These are phyloP conservation scores for Calypte anna DNA, from an alignment of 2,113 vertebrate genomes.

Conservation along the genomic window DNA sequence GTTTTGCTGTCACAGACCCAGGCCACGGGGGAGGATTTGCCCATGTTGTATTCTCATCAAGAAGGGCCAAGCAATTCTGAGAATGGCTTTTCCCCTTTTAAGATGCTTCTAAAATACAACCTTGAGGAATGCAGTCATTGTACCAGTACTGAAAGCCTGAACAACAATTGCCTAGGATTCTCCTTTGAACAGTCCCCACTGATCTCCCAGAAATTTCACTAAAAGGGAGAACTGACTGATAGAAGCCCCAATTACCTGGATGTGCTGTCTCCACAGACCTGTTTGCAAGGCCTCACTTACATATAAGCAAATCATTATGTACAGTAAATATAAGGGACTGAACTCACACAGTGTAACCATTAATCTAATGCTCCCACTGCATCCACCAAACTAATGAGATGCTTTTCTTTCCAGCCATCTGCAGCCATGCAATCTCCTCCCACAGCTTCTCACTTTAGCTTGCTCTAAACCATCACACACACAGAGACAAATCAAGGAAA, in stretches of 20 bases:
- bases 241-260: not conserved
- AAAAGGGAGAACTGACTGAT: not conserved
- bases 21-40: not conserved
- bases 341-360: slow-evolving; percentile 18
- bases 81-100: not conserved
- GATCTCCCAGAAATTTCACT: not conserved
- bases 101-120: not conserved
- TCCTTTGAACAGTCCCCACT: not conserved
- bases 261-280: not conserved
- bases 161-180: not conserved
- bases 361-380: slow-evolving; percentile 50
- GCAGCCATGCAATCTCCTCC: slow-evolving; percentile 24
- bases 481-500: not conserved
- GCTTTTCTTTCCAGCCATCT: slow-evolving; percentile 37
- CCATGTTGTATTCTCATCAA: not conserved
- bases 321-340: slow-evolving; percentile 49
- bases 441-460: not conserved
- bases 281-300: slow-evolving; percentile 36
- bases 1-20: not conserved
- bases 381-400: slow-evolving; percentile 21
- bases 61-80: not conserved
- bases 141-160: not conserved
- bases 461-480: not conserved
- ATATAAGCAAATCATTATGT: slow-evolving; percentile 38
- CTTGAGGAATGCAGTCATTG: not conserved